Percentiles rank a stretch among this genome's conserved stretches.
phyloP scores from a whole-genome alignment of 2,888 invertebrate species.

The Pomacea canaliculata region DNA sequence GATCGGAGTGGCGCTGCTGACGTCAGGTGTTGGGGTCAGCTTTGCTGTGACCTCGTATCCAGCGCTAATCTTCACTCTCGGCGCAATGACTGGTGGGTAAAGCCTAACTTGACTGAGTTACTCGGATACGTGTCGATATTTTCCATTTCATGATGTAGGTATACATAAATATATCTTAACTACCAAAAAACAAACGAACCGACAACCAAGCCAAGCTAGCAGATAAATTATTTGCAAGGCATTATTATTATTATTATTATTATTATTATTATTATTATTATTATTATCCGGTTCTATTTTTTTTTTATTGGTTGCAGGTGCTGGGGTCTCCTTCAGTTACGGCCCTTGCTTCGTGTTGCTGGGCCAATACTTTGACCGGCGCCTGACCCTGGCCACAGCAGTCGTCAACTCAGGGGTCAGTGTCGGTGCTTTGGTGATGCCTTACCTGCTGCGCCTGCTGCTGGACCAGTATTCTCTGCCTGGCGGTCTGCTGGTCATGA shows the following conservation, averaged over 20 bases:
- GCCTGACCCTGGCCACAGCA: conserved; percentile 9
- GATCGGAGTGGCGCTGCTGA: background rate
- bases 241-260: too few species aligned
- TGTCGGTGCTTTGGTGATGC: background rate
- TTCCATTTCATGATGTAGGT: too few species aligned
- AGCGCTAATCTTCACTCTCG: background rate
- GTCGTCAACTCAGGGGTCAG: conserved; percentile 8
- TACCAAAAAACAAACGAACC: too few species aligned
- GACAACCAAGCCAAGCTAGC: too few species aligned
- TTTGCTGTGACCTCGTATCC: background rate
- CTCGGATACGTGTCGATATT: too few species aligned
- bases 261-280: too few species aligned
- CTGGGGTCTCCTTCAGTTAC: background rate
- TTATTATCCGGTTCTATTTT: too few species aligned
- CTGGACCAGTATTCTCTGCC: conserved; percentile 14
- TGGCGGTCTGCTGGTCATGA: conserved; percentile 4
- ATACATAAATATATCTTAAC: too few species aligned
- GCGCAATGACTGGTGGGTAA: conserved; percentile 1
- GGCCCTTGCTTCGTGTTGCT: conserved; percentile 1
- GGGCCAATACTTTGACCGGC: conserved; percentile 1
- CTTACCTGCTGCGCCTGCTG: background rate
- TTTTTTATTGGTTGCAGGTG: background rate
- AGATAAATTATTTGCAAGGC: too few species aligned
- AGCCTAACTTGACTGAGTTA: too few species aligned
- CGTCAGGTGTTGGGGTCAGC: background rate